Percentiles rank a stretch among this genome's conserved stretches.
phyloP scores from a whole-genome alignment of 2,797 vertebrate species.

The Urocyon cinereoargenteus region DNA sequence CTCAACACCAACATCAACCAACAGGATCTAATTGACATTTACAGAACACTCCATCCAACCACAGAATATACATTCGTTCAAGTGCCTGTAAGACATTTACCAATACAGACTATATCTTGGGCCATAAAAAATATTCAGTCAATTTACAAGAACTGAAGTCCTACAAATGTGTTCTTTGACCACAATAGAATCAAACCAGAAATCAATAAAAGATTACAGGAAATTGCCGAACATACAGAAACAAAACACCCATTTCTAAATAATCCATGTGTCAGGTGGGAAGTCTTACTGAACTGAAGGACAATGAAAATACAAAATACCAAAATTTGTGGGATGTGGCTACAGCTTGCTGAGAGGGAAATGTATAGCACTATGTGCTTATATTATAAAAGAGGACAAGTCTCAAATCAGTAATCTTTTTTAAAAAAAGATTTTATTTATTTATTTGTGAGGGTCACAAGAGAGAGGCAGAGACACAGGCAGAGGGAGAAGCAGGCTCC shows the following conservation, averaged over 20 bases:
- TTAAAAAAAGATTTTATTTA: no score
- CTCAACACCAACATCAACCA: not conserved
- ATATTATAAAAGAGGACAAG: not conserved
- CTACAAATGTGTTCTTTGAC: conserved; percentile 11
- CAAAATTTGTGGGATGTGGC: not conserved
- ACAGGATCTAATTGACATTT: not conserved
- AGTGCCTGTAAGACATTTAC: not conserved
- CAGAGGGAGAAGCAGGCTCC: no score
- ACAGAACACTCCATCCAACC: not conserved
- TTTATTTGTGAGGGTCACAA: no score
- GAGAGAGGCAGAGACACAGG: no score
- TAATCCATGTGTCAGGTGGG: not conserved
- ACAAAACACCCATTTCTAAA: not conserved
- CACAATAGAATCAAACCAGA: not conserved
- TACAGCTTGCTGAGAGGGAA: not conserved
- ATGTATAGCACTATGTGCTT: not conserved
- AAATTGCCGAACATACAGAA: not conserved
- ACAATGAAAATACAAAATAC: not conserved
- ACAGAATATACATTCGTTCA: not conserved
- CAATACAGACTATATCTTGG: not conserved
- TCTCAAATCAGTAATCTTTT: not conserved
- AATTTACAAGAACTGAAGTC: not conserved
- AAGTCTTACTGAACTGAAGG: conserved; percentile 22
- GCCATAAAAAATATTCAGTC: not conserved
- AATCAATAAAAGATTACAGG: conserved; percentile 16